phyloP scores from a whole-genome alignment of 2,888 invertebrate genomes.

The Listrodromus nycthemerus region DNA sequence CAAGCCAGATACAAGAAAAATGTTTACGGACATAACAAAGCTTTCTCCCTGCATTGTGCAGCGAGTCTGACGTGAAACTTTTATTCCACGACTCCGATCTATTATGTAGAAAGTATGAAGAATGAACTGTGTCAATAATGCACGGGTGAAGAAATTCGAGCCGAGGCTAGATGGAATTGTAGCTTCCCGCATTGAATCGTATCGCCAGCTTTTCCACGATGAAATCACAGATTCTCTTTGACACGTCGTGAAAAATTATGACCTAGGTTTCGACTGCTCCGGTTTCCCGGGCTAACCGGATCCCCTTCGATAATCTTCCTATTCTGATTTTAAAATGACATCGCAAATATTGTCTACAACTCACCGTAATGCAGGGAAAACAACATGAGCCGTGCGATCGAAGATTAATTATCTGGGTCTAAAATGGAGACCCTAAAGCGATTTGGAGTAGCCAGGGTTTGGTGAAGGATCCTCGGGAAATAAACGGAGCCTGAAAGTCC shows the following conservation, averaged over 20 bases:
- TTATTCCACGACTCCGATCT: conserved; percentile 14
- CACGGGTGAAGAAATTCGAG: conserved; percentile 30
- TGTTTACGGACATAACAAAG: conserved; percentile 53
- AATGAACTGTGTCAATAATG: conserved; percentile 46
- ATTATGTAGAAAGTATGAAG: conserved; percentile 31
- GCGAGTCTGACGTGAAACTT: conserved; percentile 26
- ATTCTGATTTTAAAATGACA: not conserved
- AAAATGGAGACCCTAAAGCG: no score
- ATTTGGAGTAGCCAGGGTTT: no score
- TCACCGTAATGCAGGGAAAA: not conserved
- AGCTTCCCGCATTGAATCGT: not conserved
- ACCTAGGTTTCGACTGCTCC: not conserved
- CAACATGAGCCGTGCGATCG: not conserved
- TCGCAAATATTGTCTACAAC: not conserved
- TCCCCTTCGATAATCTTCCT: not conserved
- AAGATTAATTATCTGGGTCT: not conserved
- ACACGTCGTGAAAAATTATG: not conserved
- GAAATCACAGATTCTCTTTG: not conserved
- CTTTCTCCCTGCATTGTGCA: conserved; percentile 1
- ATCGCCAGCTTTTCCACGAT: conserved; percentile 1
- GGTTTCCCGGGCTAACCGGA: not conserved
- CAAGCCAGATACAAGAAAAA: conserved; percentile 47
- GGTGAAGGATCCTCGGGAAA: not conserved
- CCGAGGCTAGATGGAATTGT: not conserved
- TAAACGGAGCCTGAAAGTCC: not conserved